Evolutionary conservation across 2,797 vertebrate genomes (phyloP), one percentile per base, ranked within the genome.

Genomic region (Microtus obscurus): DNA sequence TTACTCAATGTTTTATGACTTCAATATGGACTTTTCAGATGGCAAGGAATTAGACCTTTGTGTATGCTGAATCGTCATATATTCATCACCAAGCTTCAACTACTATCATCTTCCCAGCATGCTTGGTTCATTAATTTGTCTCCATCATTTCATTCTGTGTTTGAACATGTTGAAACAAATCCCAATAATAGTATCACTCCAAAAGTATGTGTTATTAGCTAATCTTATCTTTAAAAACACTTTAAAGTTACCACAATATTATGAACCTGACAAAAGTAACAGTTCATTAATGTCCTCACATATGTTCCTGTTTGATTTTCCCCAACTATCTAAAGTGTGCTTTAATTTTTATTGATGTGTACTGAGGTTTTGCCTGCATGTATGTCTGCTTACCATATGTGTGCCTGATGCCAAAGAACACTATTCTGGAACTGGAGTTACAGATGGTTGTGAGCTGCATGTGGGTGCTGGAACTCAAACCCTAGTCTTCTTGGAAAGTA

Each of bases 241-340:
- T 88, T 95, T 83, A 51, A 93, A 88, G 83, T 69, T 69, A 83
- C 73, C 56, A 67, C 17, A 87, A 31, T 78, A 67, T 91, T 56
- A 91, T 88, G 5, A 77, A 45, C 25, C 11, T 40, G 19, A 79
- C 23, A 53, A 90, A 83, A 93, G 31, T 88, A 73, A 43, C 53
- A 85, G 87, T 69, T 96, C 23, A 51, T 53, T 87, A 87, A 27
- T 90, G 43, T 79, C 1, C 79, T 89, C 21, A 92, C 48, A 81
- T 90, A 71, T 11, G 17, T 63, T 81, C 10, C 5, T 80, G 40
- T 93, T 85, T 4, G 63, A 40, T 82, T 94, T 90, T 10, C 43
- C 37, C 61, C 14, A 34, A 43, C 85, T 63, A 77, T 79, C 63
- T 78, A 45, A 93, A 74, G 40, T 48, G 63, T 77, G 34, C 25